A percentile compares a stretch with the other conserved stretches of the same genome.
Evolutionary conservation across 2,113 vertebrate species (phyloP).

Genomic region (Gadus chalcogrammus): DNA sequence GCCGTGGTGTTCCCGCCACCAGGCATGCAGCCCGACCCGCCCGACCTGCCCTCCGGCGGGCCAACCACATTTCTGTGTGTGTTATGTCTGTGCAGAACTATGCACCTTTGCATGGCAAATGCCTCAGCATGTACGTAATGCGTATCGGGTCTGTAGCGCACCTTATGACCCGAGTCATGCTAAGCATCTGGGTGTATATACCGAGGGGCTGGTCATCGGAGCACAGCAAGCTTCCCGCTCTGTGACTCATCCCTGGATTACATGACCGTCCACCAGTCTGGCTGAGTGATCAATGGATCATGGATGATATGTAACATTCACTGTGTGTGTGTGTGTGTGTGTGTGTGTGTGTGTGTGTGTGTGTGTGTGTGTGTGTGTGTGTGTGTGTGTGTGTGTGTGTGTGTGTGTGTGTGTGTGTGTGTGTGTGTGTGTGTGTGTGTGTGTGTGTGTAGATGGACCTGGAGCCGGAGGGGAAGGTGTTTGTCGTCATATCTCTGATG

Average conservation of each 20-base stretch:
- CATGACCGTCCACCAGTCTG: not conserved
- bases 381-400: constrained; percentile 32
- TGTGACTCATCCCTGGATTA: not conserved
- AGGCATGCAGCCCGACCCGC: constrained; percentile 31
- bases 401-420: constrained; percentile 8
- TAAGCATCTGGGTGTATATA: too few relatives aligned
- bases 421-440: constrained; percentile 5
- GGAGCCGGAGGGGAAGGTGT: constrained; percentile 96
- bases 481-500: constrained; percentile 82
- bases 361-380: constrained; percentile 12
- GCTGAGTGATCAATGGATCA: too few relatives aligned
- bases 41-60: constrained; percentile 22
- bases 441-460: constrained; percentile 82
- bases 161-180: too few relatives aligned
- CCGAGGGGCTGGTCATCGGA: too few relatives aligned
- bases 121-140: too few relatives aligned
- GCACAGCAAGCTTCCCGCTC: too few relatives aligned
- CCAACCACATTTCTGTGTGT: constrained; percentile 33
- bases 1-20: constrained; percentile 5
- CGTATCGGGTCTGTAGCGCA: too few relatives aligned
- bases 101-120: not conserved
- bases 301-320: too few relatives aligned
- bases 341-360: not conserved
- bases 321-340: not conserved
- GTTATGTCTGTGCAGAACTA: constrained; percentile 17